phyloP scores from a whole-genome alignment of 2,113 vertebrate species.

The Thalassarche chlororhynchos region DNA sequence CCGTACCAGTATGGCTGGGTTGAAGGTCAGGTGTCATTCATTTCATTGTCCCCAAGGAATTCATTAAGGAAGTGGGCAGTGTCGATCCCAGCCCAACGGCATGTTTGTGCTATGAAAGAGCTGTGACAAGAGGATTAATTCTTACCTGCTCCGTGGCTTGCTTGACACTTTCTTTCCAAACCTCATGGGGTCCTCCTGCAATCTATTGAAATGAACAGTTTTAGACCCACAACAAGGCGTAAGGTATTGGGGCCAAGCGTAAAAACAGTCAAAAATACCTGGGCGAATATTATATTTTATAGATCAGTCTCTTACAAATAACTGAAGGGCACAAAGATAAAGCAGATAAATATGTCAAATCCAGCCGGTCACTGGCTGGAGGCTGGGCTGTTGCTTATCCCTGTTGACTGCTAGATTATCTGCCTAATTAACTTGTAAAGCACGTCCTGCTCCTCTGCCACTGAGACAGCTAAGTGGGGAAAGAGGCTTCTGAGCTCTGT shows the following conservation, averaged over 20 bases:
- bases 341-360: not conserved
- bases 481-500: not conserved
- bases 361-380: not conserved
- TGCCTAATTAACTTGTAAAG: not conserved
- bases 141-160: not conserved
- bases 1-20: not conserved
- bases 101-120: not conserved
- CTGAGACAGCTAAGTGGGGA: not conserved
- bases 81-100: accelerated
- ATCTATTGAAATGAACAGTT: not conserved
- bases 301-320: not conserved
- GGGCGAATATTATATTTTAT: not conserved
- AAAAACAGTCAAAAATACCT: not conserved
- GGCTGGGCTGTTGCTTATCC: not conserved
- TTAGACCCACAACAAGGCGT: not conserved
- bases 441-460: not conserved
- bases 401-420: not conserved
- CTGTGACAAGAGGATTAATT: not conserved
- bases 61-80: not conserved
- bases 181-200: not conserved
- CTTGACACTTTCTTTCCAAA: not conserved
- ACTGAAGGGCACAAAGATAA: not conserved
- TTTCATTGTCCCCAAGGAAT: not conserved
- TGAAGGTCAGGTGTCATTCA: not conserved
- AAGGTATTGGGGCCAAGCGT: not conserved